Base-by-base conservation (phyloP, 2,113 vertebrate genomes). In the Chaetodon auriga region DNA sequence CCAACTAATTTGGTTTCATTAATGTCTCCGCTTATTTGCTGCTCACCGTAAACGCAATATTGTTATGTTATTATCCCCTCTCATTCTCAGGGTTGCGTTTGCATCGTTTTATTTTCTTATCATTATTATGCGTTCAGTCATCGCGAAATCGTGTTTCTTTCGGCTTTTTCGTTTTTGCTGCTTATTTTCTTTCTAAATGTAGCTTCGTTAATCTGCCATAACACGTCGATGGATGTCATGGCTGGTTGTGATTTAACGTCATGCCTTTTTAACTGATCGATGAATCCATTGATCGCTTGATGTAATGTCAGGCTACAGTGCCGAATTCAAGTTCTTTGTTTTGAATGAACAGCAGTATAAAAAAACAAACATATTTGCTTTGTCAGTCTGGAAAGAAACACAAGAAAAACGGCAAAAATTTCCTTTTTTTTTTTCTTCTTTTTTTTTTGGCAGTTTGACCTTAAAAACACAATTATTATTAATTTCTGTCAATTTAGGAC, bases 1-100 rank as follows among this genome's bases (percentile, higher is more conserved):
- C 12, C 6, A 13, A 12, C 6, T 45, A 1, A 9, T 41, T 4
- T 11, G 1, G 0, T 12, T 57, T 0, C 5, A 1, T 43, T 41
- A 0, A 14, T 21, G 2, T 58, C 15, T 38, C 6, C 7, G 1
- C 6, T 12, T 46, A 23, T 54, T 8, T 35, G 7, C 55, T 16
- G 15, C 46, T 7, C 1, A 21, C 16, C 6, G 3, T 23, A 23
- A 19, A n/a, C 3, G 0, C 0, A 38, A 13, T 21, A 18, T 15
- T 48, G 3, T 49, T 5, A 43, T 25, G 12, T 36, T 35, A 18
- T 18, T 8, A 25, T 36, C 2, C 3, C 25, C 12, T 12, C 23
- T 10, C 2, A 48, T 16, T 36, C 7, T 18, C 2, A 55, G 5
- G 8, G 2, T 18, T 7, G 18, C 21, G 14, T 41, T 21, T 5